Evolutionary conservation across 1,140 invertebrate species (phyloP), one percentile per base, ranked within the genome.

Genomic region (Drosophila nasuta): DNA sequence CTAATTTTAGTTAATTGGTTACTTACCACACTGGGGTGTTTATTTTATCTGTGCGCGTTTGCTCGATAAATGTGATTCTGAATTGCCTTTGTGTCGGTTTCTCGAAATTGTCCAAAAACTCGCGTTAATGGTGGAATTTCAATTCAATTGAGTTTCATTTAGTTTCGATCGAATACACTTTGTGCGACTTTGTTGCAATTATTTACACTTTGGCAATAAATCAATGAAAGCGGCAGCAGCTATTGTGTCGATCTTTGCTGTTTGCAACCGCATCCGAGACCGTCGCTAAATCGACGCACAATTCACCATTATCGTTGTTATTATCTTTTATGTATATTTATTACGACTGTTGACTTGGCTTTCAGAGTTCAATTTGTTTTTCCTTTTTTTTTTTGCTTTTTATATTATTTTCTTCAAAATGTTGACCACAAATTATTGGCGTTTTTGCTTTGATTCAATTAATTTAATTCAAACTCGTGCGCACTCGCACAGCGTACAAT

Each of bases 201-300:
- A 81, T 89, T 85, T 75, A 85, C 77, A 89, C 86, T 81, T 59
- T 33, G 54, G 51, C 57, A 46, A 88, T 77, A 88, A 77, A 80
- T 80, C 83, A 87, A 77, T 80, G 70, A 46, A 38, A 43, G 45
- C 71, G 13, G 45, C 52, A 17, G 35, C 65, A 7, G 45, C 45
- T 74, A 56, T 74, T 69, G 72, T 70, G 48, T 28, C 25, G 13
- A 54, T 64, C 43, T 25, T 25, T 41, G 30, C 30, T 52, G 28
- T 30, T 63, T 57, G 17, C 15, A 5, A 41, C 33, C 59, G 8
- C 45, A 28, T 43, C 35, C 33, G 35, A 49, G 64, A 76, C 79
- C 82, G 82, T 85, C 70, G 46, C 81, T 85, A 81, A 88, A 65
- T 49, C 52, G 30, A 45, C 65, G 46, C 59, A 49, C 78, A 75